Evolutionary conservation across 2,888 invertebrate species (phyloP).

Genomic region (Caenorhabditis doughertyi): DNA sequence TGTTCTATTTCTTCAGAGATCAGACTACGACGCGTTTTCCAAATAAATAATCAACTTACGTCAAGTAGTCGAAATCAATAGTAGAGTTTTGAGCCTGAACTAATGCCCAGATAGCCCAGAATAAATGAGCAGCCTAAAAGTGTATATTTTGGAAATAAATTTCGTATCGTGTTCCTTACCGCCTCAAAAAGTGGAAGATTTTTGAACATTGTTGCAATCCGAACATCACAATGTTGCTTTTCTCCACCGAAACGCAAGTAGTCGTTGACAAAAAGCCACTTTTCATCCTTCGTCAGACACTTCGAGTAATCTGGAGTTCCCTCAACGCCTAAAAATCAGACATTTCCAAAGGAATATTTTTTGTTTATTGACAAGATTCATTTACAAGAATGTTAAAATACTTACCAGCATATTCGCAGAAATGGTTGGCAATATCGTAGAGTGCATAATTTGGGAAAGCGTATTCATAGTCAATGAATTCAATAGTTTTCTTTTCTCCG

Average conservation of each 20-base stretch:
- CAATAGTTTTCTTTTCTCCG: slow-evolving; percentile 86
- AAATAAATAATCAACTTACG: slow-evolving; percentile 43
- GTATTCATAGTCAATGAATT: slow-evolving; percentile 98
- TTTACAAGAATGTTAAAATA: too few species aligned
- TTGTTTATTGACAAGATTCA: not conserved
- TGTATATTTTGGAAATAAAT: not conserved
- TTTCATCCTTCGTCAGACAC: slow-evolving; percentile 74
- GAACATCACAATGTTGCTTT: slow-evolving; percentile 11
- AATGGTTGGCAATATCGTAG: slow-evolving; percentile 97
- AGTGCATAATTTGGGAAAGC: slow-evolving; percentile 95
- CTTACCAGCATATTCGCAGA: slow-evolving; percentile 95
- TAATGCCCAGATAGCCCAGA: slow-evolving; percentile 81
- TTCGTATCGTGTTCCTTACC: slow-evolving; percentile 60
- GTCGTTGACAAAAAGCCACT: slow-evolving; percentile 70
- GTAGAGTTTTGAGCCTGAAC: slow-evolving; percentile 79
- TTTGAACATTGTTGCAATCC: slow-evolving; percentile 48
- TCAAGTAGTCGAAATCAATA: slow-evolving; percentile 75
- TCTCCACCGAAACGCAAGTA: slow-evolving; percentile 70
- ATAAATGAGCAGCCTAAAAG: slow-evolving; percentile 80
- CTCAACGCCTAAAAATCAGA: slow-evolving; percentile 76
- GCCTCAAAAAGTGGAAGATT: slow-evolving; percentile 77
- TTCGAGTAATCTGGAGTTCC: slow-evolving; percentile 76
- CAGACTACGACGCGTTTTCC: not conserved
- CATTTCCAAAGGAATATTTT: not conserved
- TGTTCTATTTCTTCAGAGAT: too few species aligned